Evolutionary conservation across 2,797 vertebrate genomes (phyloP).

Genomic region (Anabas testudineus): DNA sequence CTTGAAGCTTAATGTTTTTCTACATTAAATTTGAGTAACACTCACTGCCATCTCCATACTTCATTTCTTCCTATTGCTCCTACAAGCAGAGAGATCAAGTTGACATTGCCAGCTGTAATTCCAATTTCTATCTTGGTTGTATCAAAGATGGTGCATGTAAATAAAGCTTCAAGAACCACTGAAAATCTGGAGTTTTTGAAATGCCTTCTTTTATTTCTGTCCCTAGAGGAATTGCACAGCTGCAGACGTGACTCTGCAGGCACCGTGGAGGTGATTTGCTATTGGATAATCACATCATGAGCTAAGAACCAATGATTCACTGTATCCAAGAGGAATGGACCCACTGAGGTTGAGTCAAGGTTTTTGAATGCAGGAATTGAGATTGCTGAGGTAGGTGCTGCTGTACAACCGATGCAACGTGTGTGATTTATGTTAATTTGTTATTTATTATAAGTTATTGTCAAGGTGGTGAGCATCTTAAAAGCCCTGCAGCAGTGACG

Average conservation of each 20-base stretch:
- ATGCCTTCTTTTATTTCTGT: constrained; percentile 40
- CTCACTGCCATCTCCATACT: constrained; percentile 66
- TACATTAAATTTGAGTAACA: constrained; percentile 32
- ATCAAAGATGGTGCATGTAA: constrained; percentile 96
- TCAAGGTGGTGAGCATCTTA: neutral
- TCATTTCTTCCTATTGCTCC: constrained; percentile 67
- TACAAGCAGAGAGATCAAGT: constrained; percentile 81
- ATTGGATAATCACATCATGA: constrained; percentile 70
- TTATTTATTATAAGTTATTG: neutral
- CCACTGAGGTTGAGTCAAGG: constrained; percentile 39
- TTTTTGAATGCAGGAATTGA: constrained; percentile 13
- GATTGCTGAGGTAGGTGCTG: constrained; percentile 8
- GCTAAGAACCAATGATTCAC: constrained; percentile 75
- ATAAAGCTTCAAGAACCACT: constrained; percentile 95
- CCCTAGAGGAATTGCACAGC: constrained; percentile 53
- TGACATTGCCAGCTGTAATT: constrained; percentile 91
- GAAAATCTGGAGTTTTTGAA: constrained; percentile 59
- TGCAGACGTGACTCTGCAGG: constrained; percentile 58
- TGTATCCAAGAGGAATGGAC: constrained; percentile 80
- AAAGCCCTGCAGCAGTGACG: constrained; percentile 1
- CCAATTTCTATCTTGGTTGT: constrained; percentile 92
- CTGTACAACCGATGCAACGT: neutral
- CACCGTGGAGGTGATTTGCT: constrained; percentile 55
- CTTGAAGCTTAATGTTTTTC: constrained; percentile 15
- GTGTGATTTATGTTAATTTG: neutral